Conservation (phyloP, 2,888 invertebrate species). For the Monopis laevigella region DNA sequence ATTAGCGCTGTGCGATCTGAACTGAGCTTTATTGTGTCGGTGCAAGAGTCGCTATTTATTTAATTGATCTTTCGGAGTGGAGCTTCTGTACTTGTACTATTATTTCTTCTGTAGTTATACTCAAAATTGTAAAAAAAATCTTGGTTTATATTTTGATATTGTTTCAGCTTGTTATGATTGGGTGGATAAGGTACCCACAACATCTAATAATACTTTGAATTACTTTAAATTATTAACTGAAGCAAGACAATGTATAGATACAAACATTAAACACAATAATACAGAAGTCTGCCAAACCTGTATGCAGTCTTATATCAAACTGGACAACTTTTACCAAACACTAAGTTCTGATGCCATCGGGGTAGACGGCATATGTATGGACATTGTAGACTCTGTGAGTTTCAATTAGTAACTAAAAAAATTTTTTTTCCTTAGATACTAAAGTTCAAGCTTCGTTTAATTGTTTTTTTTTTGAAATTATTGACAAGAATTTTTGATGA, state of each 20-base stretch:
- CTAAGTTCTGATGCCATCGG: constrained; percentile 65
- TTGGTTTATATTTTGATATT: constrained; percentile 17
- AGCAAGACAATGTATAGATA: constrained; percentile 49
- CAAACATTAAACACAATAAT: constrained; percentile 33
- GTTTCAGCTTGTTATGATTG: constrained; percentile 68
- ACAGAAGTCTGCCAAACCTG: constrained; percentile 62
- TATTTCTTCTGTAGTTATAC: too few relatives aligned
- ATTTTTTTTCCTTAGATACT: too few relatives aligned
- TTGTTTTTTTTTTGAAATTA: too few relatives aligned
- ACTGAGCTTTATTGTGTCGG: too few relatives aligned
- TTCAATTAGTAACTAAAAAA: too few relatives aligned
- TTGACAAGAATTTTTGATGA: too few relatives aligned
- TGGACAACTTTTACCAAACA: constrained; percentile 67
- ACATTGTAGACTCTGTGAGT: constrained; percentile 72
- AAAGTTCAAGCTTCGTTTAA: too few relatives aligned
- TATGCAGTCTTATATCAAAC: constrained; percentile 53
- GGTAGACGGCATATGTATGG: constrained; percentile 71
- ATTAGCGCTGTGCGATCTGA: too few relatives aligned
- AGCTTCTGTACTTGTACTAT: too few relatives aligned
- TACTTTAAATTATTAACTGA: constrained; percentile 55
- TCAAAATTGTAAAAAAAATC: too few relatives aligned
- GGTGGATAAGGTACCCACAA: constrained; percentile 40
- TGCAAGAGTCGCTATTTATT: too few relatives aligned
- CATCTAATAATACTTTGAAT: constrained; percentile 55
- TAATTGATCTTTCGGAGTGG: too few relatives aligned